A percentile compares a stretch with the other conserved stretches of the same genome.
phyloP scores from a whole-genome alignment of 2,888 invertebrate genomes.

The Eupithecia abbreviata region DNA sequence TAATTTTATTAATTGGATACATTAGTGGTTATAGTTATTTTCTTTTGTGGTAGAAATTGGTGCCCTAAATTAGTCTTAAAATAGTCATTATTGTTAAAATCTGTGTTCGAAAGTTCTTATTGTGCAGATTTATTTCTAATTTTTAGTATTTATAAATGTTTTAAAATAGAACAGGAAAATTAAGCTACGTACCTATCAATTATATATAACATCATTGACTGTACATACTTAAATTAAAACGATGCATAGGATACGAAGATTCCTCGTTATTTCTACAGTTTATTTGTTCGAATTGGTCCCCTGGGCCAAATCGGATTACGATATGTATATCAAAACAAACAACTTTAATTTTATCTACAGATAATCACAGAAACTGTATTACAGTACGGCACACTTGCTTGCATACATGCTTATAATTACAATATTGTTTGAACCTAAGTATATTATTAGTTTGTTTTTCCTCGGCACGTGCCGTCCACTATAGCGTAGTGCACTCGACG shows the following conservation, averaged over 20 bases:
- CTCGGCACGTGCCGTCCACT: slow-evolving; percentile 35
- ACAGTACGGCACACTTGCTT: slow-evolving; percentile 28
- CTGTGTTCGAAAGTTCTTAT: not conserved
- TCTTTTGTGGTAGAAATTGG: not conserved
- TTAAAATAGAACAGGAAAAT: no score
- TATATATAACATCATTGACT: no score
- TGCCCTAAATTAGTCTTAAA: not conserved
- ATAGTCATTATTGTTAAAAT: not conserved
- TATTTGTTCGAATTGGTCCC: not conserved
- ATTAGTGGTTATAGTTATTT: not conserved
- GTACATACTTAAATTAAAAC: no score
- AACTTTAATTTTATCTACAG: slow-evolving; percentile 35
- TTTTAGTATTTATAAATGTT: not conserved
- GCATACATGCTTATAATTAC: not conserved
- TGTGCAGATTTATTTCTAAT: not conserved
- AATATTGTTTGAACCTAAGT: not conserved
- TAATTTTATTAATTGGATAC: no score
- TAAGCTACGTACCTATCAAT: no score
- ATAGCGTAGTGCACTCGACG: slow-evolving; percentile 34
- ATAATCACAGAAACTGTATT: slow-evolving; percentile 26
- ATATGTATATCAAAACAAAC: slow-evolving; percentile 35
- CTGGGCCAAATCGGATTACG: slow-evolving; percentile 31
- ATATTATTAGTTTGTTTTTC: slow-evolving; percentile 33
- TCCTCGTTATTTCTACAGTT: not conserved
- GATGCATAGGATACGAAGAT: not conserved